Percentiles rank a stretch among this genome's conserved stretches.
Evolutionary conservation across 2,113 vertebrate genomes (phyloP).

Genomic region (Arenaria interpres): DNA sequence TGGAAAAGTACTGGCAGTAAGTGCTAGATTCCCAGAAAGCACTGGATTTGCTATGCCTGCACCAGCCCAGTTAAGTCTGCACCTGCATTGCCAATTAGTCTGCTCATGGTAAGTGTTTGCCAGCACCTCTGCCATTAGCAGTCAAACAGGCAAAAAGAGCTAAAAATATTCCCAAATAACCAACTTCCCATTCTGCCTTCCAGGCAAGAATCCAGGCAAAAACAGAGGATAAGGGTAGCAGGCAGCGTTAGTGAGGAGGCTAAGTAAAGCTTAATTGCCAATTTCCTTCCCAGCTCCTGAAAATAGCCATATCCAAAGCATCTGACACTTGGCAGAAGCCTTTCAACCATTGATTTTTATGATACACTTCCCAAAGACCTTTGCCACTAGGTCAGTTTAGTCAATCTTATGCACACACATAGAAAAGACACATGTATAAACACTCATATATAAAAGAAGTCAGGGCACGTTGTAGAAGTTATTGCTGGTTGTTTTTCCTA

Average conservation of each 20-base stretch:
- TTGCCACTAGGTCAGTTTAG: background rate
- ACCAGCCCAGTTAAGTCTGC: rapidly evolving
- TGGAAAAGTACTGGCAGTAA: background rate
- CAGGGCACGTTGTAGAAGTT: background rate
- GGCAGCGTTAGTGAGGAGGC: rapidly evolving
- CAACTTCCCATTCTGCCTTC: background rate
- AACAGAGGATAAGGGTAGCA: background rate
- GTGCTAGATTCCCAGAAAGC: background rate
- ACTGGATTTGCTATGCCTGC: background rate
- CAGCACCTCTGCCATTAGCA: background rate
- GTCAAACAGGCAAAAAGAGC: background rate
- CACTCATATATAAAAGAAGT: background rate
- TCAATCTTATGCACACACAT: background rate
- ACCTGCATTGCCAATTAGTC: background rate
- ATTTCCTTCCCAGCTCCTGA: background rate
- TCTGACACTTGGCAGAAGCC: background rate
- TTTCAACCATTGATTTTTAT: background rate
- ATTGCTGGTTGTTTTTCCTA: background rate
- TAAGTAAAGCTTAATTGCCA: background rate
- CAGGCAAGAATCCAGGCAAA: background rate
- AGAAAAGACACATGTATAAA: background rate
- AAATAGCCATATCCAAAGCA: background rate
- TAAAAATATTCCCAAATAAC: background rate
- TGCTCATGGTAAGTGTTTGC: rapidly evolving
- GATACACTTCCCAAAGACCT: background rate